Percentiles rank a stretch among this genome's conserved stretches.
Conservation (phyloP, 2,888 invertebrate species). For the Nipponacmea schrenckii region DNA sequence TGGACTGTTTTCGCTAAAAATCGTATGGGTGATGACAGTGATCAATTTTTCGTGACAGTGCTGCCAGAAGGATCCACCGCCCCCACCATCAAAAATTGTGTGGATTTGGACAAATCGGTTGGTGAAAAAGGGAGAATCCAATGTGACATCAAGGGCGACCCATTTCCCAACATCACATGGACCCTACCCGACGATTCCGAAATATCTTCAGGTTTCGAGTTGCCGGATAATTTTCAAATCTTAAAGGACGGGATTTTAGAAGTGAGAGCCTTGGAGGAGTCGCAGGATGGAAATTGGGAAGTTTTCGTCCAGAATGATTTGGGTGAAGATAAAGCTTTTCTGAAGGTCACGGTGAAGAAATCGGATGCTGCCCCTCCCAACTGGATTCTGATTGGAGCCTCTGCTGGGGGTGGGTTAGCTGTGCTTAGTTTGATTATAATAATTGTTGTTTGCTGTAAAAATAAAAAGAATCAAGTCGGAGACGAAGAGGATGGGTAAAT, state of each 20-base stretch:
- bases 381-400: not conserved
- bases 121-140: slow-evolving; percentile 30
- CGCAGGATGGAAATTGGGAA: too few species aligned
- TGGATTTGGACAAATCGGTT: slow-evolving; percentile 22
- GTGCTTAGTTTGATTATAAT: not conserved
- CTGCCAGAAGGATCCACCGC: slow-evolving; percentile 39
- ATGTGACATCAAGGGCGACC: slow-evolving; percentile 40
- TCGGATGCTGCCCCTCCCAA: too few species aligned
- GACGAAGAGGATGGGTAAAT: not conserved
- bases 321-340: too few species aligned
- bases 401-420: not conserved
- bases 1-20: slow-evolving; percentile 35
- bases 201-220: too few species aligned
- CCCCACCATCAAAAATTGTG: slow-evolving; percentile 37
- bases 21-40: not conserved
- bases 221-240: too few species aligned
- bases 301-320: too few species aligned
- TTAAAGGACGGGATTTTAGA: too few species aligned
- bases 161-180: slow-evolving; percentile 42
- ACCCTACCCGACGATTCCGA: slow-evolving; percentile 24
- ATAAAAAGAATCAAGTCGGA: not conserved
- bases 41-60: not conserved
- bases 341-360: too few species aligned
- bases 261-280: too few species aligned
- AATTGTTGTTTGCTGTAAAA: not conserved